Conservation (phyloP, 2,888 invertebrate species). For the Hesperia comma region DNA sequence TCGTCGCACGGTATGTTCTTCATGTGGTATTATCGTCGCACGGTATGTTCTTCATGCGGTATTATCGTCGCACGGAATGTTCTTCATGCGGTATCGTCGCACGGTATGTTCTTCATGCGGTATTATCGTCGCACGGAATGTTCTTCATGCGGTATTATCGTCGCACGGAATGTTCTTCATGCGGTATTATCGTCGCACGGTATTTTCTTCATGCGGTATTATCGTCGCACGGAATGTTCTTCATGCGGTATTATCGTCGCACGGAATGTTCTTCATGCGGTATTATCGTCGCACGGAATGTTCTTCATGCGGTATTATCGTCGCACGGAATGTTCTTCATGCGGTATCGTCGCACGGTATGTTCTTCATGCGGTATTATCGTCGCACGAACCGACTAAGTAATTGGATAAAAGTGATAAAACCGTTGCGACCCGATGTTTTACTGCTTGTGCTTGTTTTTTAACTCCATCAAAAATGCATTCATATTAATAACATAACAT, state of each 20-base stretch:
- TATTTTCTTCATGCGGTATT: neutral
- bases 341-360: slow-evolving; percentile 11
- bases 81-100: slow-evolving; percentile 3
- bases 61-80: neutral
- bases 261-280: slow-evolving; percentile 6
- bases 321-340: slow-evolving; percentile 8
- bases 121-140: slow-evolving; percentile 4
- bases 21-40: neutral
- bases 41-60: neutral
- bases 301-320: slow-evolving; percentile 1
- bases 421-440: no score
- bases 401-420: no score
- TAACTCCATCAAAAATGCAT: no score
- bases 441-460: no score
- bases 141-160: slow-evolving; percentile 1
- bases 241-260: neutral
- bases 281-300: slow-evolving; percentile 12
- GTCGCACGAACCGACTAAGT: neutral
- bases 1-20: neutral
- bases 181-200: neutral
- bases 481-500: no score
- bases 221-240: neutral
- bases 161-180: slow-evolving; percentile 1
- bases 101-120: neutral
- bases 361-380: slow-evolving; percentile 4